Percentiles rank a stretch among this genome's conserved stretches.
These are phyloP conservation scores for Cromileptes altivelis DNA, from an alignment of 2,113 vertebrate species.

Conservation along the genomic window DNA sequence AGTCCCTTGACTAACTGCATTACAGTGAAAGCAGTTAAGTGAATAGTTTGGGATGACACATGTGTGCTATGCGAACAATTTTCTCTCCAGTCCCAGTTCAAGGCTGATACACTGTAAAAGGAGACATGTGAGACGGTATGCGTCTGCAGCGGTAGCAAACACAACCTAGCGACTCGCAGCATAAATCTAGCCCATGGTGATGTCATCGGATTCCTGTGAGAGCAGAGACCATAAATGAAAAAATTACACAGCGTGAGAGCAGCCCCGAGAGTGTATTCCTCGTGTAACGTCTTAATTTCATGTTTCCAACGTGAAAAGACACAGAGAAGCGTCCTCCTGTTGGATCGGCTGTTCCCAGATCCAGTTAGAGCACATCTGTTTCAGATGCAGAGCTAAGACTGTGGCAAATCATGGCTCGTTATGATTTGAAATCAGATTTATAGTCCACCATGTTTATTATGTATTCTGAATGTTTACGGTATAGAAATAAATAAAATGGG, in stretches of 20 bases:
- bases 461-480: constrained; percentile 40
- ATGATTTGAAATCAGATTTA: constrained; percentile 57
- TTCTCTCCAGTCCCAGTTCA: constrained; percentile 19
- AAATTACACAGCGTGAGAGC: constrained; percentile 53
- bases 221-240: constrained; percentile 39
- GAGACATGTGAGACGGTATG: constrained; percentile 34
- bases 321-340: constrained; percentile 47
- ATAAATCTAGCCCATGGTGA: constrained; percentile 46
- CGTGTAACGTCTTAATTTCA: constrained; percentile 56
- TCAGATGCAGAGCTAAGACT: constrained; percentile 53
- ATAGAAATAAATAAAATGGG: constrained; percentile 32
- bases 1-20: constrained; percentile 29
- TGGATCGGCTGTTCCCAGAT: constrained; percentile 42
- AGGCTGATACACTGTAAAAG: constrained; percentile 32
- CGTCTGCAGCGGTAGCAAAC: constrained; percentile 41
- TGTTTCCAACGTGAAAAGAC: constrained; percentile 59
- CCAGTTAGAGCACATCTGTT: constrained; percentile 67
- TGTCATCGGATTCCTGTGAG: constrained; percentile 65
- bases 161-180: not conserved
- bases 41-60: constrained; percentile 46
- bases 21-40: constrained; percentile 22
- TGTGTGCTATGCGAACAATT: constrained; percentile 33
- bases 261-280: constrained; percentile 39
- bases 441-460: constrained; percentile 42
- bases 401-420: constrained; percentile 55